Evolutionary conservation across 2,113 vertebrate species (phyloP), one percentile per base, ranked within the genome.

Genomic region (Carassius auratus): DNA sequence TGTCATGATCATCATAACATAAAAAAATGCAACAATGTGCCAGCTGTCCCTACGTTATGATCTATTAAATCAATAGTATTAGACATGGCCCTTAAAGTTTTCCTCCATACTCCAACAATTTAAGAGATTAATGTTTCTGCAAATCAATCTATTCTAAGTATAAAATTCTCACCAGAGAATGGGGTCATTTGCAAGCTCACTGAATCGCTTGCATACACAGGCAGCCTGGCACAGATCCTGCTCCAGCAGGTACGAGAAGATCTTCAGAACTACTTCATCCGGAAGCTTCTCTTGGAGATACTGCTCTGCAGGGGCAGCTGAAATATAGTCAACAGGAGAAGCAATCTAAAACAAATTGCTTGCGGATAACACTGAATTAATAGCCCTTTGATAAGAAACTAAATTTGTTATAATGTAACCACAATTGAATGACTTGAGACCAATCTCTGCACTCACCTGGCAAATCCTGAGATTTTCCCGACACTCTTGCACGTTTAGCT

Each of bases 261-360:
- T 98, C 95, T 99, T 99, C 88, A 99, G 93, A 93, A 99, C 97
- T 76, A 99, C 98, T 93, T 99, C 98, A 91, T 99, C 98, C 90
- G 98, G 98, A 88, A 99, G 93, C 93, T 99, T 99, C 92, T 99
- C 97, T 92, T 99, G 98, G 92, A 99, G 96, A 93, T 99, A 99
- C 1, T 99, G 98, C 91, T 99, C 98, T 91, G 98, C 98, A 90
- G 98, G 98, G 90, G 97, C 97, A 94, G 97, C 97, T 98, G 93
- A 91, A 83, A 91, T 3, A 30, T n/a, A 23, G 38, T 86, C 0
- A 81, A 48, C 8, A 86, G 1, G 50, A 57, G 17, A 64, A 26
- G 57, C 17, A 76, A 59, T 69, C 33, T 73, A 21, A 85, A 62
- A 17, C 19, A 57, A 36, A 77, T 17, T 66, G 55, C 45, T 23